A percentile compares a stretch with the other conserved stretches of the same genome.
Conservation (phyloP, 1,140 invertebrate genomes). For the Charaxes varanes region DNA sequence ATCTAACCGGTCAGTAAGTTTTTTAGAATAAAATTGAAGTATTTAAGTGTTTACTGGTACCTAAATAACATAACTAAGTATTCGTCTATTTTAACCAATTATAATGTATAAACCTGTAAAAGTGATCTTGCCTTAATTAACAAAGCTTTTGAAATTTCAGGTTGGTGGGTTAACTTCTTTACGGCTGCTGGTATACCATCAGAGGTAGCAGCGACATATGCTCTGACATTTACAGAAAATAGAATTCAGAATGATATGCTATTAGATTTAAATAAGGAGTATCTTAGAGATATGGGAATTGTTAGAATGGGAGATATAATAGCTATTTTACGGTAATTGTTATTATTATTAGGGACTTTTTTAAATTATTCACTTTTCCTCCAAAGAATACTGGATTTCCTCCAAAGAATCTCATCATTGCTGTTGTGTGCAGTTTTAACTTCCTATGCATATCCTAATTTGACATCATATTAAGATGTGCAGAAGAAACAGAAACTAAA, state of each 20-base stretch:
- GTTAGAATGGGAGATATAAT: slow-evolving; percentile 89
- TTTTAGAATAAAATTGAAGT: too few relatives aligned
- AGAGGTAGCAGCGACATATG: slow-evolving; percentile 84
- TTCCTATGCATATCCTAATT: too few relatives aligned
- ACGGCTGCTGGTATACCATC: slow-evolving; percentile 84
- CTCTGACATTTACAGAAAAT: slow-evolving; percentile 88
- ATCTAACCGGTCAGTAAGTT: slow-evolving; percentile 37
- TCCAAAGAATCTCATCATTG: too few relatives aligned
- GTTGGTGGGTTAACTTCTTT: slow-evolving; percentile 86
- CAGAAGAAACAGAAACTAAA: too few relatives aligned
- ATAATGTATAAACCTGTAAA: slow-evolving; percentile 1
- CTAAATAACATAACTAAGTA: too few relatives aligned
- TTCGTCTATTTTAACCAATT: too few relatives aligned
- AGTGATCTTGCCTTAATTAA: not conserved
- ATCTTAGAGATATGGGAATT: slow-evolving; percentile 89
- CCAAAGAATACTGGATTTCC: too few relatives aligned
- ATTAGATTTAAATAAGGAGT: slow-evolving; percentile 87
- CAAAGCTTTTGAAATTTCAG: slow-evolving; percentile 45
- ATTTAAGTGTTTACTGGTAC: too few relatives aligned
- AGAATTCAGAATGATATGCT: slow-evolving; percentile 88
- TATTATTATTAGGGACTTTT: not conserved
- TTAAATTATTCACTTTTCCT: too few relatives aligned
- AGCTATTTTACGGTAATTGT: slow-evolving; percentile 79
- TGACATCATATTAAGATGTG: too few relatives aligned
- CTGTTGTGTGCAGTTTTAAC: too few relatives aligned